Conservation (phyloP, 2,113 vertebrate genomes). For the Mormyrus lacerda region DNA sequence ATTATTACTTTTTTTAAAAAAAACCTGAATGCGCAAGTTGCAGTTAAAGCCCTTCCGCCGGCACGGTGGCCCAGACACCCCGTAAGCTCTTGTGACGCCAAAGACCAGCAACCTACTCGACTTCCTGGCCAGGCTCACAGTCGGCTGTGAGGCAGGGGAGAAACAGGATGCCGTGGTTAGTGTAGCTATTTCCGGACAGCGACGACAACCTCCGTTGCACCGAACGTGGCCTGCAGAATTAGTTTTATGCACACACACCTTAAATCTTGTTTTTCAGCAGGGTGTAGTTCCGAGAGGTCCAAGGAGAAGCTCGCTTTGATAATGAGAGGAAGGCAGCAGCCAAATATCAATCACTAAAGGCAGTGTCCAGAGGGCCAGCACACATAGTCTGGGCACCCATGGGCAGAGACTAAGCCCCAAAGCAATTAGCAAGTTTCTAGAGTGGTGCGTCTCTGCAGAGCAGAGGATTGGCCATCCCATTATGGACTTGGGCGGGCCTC, state of each 20-base stretch:
- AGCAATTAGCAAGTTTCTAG: constrained; percentile 38
- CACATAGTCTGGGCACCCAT: background rate
- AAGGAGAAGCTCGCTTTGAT: background rate
- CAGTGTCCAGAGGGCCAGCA: background rate
- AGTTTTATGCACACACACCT: background rate
- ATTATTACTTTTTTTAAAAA: background rate
- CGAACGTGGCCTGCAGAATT: background rate
- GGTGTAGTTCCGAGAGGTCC: background rate
- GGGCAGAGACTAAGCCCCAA: constrained; percentile 10
- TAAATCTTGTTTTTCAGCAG: constrained; percentile 2
- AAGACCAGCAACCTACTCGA: background rate
- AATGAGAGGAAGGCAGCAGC: background rate
- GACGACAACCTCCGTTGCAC: background rate
- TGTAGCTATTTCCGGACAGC: background rate
- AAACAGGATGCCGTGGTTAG: background rate
- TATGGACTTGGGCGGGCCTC: background rate
- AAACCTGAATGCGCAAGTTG: background rate
- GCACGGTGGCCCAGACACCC: background rate
- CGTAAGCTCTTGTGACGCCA: background rate
- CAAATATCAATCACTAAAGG: background rate
- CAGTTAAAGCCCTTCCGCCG: background rate
- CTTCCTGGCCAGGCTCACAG: background rate
- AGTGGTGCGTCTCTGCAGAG: background rate
- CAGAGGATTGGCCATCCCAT: background rate
- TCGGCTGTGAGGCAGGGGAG: background rate